A percentile compares a stretch with the other conserved stretches of the same genome.
phyloP scores from a whole-genome alignment of 2,888 invertebrate species.

The Dascillus cervinus region DNA sequence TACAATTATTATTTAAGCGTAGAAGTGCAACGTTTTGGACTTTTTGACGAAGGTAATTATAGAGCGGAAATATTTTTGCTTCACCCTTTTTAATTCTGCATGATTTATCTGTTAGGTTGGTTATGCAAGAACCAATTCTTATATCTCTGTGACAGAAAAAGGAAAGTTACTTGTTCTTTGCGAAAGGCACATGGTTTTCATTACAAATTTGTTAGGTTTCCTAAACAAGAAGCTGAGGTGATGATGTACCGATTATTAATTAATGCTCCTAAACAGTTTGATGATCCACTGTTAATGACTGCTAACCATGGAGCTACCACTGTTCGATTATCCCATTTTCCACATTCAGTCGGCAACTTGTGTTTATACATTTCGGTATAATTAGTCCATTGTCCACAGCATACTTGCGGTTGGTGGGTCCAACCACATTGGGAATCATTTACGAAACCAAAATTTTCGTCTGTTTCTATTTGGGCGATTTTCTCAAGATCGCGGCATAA shows the following conservation, averaged over 20 bases:
- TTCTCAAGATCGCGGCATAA: slow-evolving; percentile 33
- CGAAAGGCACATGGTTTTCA: neutral
- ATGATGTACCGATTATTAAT: slow-evolving; percentile 47
- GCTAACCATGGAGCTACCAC: slow-evolving; percentile 34
- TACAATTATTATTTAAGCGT: too few species aligned
- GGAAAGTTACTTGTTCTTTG: neutral
- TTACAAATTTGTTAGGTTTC: slow-evolving; percentile 5
- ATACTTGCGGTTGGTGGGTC: slow-evolving; percentile 44
- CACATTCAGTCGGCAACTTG: slow-evolving; percentile 7
- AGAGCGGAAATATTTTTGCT: slow-evolving; percentile 7
- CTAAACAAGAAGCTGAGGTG: slow-evolving; percentile 39
- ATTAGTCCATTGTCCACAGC: slow-evolving; percentile 39
- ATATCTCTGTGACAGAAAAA: slow-evolving; percentile 7
- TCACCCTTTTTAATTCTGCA: slow-evolving; percentile 4
- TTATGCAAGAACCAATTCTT: slow-evolving; percentile 6
- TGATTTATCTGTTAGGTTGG: neutral
- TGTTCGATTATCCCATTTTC: slow-evolving; percentile 10
- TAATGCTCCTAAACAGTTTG: slow-evolving; percentile 47
- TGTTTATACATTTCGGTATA: slow-evolving; percentile 6
- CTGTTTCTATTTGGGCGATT: neutral
- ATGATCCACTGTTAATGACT: slow-evolving; percentile 49
- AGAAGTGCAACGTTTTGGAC: too few species aligned
- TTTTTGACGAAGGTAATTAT: slow-evolving; percentile 7
- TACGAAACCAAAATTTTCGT: slow-evolving; percentile 33
- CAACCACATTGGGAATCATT: slow-evolving; percentile 51